Conservation (phyloP, 2,888 invertebrate species). For the Gymnoscelis rufifasciata region DNA sequence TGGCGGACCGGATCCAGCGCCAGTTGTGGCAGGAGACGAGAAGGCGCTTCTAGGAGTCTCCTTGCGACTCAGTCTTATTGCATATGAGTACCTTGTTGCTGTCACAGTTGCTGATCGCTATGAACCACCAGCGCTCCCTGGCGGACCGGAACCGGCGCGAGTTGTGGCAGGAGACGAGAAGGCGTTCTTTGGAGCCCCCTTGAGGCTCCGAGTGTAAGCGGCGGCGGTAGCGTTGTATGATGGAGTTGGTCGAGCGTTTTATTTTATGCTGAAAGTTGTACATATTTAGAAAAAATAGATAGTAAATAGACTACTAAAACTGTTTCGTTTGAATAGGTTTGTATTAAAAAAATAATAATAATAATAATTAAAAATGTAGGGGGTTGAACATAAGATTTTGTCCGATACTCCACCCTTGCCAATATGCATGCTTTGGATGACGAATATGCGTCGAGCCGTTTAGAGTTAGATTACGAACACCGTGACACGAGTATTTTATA, state of each 20-base stretch:
- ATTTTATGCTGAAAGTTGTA: constrained; percentile 56
- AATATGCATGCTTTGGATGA: too few relatives aligned
- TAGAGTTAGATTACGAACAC: too few relatives aligned
- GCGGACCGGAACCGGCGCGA: constrained; percentile 86
- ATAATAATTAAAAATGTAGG: too few relatives aligned
- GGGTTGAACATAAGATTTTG: too few relatives aligned
- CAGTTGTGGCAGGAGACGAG: constrained; percentile 82
- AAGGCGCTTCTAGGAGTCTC: constrained; percentile 42
- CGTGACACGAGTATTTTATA: too few relatives aligned
- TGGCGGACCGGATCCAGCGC: constrained; percentile 85
- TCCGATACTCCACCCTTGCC: too few relatives aligned
- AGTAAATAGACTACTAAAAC: too few relatives aligned
- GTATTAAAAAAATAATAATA: too few relatives aligned
- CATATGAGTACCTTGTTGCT: background rate
- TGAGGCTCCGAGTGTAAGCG: constrained; percentile 47
- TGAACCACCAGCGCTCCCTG: constrained; percentile 96
- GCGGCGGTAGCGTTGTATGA: constrained; percentile 52
- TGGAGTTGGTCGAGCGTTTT: constrained; percentile 59
- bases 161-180: constrained; percentile 81
- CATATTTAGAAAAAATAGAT: background rate
- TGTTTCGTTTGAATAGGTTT: too few relatives aligned
- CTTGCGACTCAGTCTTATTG: constrained; percentile 33
- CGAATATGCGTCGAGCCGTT: too few relatives aligned
- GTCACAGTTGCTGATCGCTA: constrained; percentile 84
- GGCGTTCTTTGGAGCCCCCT: constrained; percentile 37